Evolutionary conservation across 2,888 invertebrate genomes (phyloP).

Genomic region (Thecophora atra): DNA sequence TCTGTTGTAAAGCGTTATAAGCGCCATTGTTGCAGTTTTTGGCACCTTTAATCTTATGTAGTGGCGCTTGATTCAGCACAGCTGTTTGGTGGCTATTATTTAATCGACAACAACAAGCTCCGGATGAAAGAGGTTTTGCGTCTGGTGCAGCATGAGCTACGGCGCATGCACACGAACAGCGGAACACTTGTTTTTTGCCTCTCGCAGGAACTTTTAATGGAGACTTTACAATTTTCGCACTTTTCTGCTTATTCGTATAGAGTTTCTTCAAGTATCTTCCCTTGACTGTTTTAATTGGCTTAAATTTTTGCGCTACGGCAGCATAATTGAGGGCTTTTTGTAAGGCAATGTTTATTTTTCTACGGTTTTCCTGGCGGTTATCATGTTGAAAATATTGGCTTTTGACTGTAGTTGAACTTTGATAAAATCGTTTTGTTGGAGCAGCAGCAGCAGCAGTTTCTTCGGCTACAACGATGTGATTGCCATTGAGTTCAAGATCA

Average conservation of each 20-base stretch:
- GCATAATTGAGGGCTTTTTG: conserved; percentile 51
- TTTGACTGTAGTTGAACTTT: conserved; percentile 44
- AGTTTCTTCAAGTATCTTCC: conserved; percentile 27
- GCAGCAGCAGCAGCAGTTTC: conserved; percentile 37
- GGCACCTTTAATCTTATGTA: conserved; percentile 28
- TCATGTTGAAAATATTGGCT: conserved; percentile 63
- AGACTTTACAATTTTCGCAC: background rate
- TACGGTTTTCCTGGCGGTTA: conserved; percentile 53
- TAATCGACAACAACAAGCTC: conserved; percentile 22
- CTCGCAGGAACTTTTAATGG: conserved; percentile 48
- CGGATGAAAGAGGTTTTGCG: background rate
- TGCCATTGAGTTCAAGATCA: conserved; percentile 40
- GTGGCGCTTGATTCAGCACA: conserved; percentile 27
- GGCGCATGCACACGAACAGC: conserved; percentile 55
- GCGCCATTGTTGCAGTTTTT: background rate
- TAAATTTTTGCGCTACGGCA: conserved; percentile 61
- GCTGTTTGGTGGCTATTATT: conserved; percentile 38
- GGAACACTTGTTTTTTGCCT: conserved; percentile 17
- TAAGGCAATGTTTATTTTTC: conserved; percentile 21
- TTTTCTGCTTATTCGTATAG: conserved; percentile 25
- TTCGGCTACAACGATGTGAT: conserved; percentile 47
- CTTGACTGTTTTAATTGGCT: conserved; percentile 52
- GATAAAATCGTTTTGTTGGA: conserved; percentile 9
- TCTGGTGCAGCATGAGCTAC: conserved; percentile 9
- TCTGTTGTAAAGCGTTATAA: conserved; percentile 7